Evolutionary conservation across 2,113 vertebrate genomes (phyloP).

Genomic region (cattle (Bos taurus)): DNA sequence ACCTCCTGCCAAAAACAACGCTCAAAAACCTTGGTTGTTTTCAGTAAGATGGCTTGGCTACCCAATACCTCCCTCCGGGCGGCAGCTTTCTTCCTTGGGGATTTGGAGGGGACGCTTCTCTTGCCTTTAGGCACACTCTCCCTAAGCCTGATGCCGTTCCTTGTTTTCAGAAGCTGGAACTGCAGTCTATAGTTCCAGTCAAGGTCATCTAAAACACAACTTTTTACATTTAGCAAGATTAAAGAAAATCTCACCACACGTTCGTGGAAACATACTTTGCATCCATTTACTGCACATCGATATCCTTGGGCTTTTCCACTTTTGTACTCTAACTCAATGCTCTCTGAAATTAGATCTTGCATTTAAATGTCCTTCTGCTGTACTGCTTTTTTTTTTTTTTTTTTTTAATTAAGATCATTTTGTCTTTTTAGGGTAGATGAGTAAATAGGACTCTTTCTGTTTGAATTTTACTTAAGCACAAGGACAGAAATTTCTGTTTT

Average conservation of each 20-base stretch:
- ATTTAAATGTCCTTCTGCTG: conserved; percentile 8
- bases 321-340: not conserved
- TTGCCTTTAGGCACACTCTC: not conserved
- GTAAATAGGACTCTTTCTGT: conserved; percentile 10
- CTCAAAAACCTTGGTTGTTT: conserved; percentile 7
- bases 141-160: not conserved
- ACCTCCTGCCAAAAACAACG: conserved; percentile 11
- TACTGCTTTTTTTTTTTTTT: not conserved
- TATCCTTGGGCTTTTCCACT: not conserved
- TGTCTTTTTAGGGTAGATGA: not conserved
- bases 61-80: rapidly evolving
- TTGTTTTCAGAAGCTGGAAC: conserved; percentile 15
- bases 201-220: conserved; percentile 47
- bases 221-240: not conserved
- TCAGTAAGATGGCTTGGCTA: not conserved
- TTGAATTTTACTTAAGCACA: not conserved
- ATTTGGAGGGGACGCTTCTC: not conserved
- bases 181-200: not conserved
- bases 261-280: not conserved
- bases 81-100: not conserved
- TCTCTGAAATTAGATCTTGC: not conserved
- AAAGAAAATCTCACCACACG: not conserved
- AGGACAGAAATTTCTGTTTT: not conserved
- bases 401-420: not conserved
- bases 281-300: not conserved